Conservation (phyloP, 2,888 invertebrate genomes). For the Eugnorisma glareosa region DNA sequence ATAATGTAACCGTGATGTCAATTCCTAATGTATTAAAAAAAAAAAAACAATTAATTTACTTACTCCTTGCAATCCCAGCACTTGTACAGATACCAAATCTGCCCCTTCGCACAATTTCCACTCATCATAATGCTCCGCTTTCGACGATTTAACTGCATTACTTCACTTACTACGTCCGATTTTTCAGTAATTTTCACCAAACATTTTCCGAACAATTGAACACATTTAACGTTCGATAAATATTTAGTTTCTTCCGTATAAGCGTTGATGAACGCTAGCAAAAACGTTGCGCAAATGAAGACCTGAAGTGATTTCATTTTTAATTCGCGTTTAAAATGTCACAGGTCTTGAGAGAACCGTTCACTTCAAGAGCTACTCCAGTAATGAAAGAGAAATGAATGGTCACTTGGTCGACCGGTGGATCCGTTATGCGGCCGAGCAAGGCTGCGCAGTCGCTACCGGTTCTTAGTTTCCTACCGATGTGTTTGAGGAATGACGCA, state of each 20-base stretch:
- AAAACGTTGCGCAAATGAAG: not conserved
- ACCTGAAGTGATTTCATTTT: constrained; percentile 30
- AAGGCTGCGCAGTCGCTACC: constrained; percentile 25
- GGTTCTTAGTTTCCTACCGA: not conserved
- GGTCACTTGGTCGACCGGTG: constrained; percentile 11
- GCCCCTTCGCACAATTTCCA: constrained; percentile 28
- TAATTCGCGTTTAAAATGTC: not conserved
- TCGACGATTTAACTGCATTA: not conserved
- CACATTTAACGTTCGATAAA: constrained; percentile 9
- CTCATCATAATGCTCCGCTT: constrained; percentile 36
- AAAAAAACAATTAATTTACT: constrained; percentile 25
- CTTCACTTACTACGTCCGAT: not conserved
- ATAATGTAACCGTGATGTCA: not conserved
- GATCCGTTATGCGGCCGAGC: constrained; percentile 10
- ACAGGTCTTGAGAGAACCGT: not conserved
- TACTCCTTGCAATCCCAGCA: constrained; percentile 46
- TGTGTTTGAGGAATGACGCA: constrained; percentile 27
- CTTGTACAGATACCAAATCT: constrained; percentile 25
- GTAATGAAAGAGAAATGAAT: constrained; percentile 11
- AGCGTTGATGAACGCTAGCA: constrained; percentile 20
- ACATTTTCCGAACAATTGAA: constrained; percentile 24
- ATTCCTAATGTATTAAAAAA: not conserved
- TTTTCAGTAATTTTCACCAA: constrained; percentile 14
- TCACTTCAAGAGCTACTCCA: not conserved
- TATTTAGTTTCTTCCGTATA: not conserved